phyloP scores from a whole-genome alignment of 2,797 vertebrate species.

The Ctenopoma multispine region DNA sequence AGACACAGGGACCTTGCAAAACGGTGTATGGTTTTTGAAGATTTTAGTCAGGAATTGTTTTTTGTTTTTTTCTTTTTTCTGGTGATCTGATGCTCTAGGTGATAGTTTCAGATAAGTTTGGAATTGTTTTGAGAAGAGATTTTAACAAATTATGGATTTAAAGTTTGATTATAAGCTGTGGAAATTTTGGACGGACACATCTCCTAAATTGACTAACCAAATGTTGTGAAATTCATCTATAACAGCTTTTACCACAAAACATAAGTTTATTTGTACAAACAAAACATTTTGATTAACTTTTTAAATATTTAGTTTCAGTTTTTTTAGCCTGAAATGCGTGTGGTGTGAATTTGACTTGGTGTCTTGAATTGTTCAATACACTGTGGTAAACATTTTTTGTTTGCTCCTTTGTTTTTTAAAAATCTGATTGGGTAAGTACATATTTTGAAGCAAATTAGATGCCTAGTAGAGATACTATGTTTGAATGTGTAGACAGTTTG shows the following conservation, averaged over 20 bases:
- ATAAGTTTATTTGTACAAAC: slow-evolving; percentile 65
- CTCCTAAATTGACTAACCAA: slow-evolving; percentile 70
- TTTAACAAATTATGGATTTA: slow-evolving; percentile 64
- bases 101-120: slow-evolving; percentile 46
- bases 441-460: slow-evolving; percentile 66
- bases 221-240: slow-evolving; percentile 50
- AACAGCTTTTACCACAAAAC: slow-evolving; percentile 52
- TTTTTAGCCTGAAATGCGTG: slow-evolving; percentile 70
- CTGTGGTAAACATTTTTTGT: slow-evolving; percentile 54
- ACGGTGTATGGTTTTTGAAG: slow-evolving; percentile 52
- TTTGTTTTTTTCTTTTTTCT: slow-evolving; percentile 38
- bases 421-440: slow-evolving; percentile 51
- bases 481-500: slow-evolving; percentile 68
- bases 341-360: slow-evolving; percentile 66
- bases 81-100: slow-evolving; percentile 36
- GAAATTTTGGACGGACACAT: slow-evolving; percentile 41
- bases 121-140: slow-evolving; percentile 51
- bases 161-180: slow-evolving; percentile 51
- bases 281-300: slow-evolving; percentile 71
- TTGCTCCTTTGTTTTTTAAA: slow-evolving; percentile 1
- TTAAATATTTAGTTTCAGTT: slow-evolving; percentile 69
- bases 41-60: slow-evolving; percentile 61
- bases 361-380: slow-evolving; percentile 63
- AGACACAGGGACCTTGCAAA: slow-evolving; percentile 39
- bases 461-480: slow-evolving; percentile 62